Evolutionary conservation across 2,888 invertebrate species (phyloP), one percentile per base, ranked within the genome.

Genomic region (Clistopyga incitator): DNA sequence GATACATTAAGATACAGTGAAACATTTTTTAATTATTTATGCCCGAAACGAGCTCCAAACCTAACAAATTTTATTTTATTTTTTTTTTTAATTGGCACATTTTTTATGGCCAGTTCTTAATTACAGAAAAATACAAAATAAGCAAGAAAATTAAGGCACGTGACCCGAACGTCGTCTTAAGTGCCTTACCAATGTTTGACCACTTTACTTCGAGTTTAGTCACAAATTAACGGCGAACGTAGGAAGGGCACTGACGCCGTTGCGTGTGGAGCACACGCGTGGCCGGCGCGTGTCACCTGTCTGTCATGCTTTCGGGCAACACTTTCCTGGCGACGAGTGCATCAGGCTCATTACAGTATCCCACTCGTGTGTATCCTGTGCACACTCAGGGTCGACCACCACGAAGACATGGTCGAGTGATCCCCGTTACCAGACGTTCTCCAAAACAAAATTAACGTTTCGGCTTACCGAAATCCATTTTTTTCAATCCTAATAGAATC

Each of bases 211-310:
- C 20, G 11, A 87, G 87, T 88, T 89, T 90, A 86, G 86, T 85
- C 81, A 84, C 81, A 79, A 89, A 87, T 88, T 86, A 86, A 89
- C 87, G 84, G 61, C 23, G 20, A 64, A 34, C 6, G 61, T 29
- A 10, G 52, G 52, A 38, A 52, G 29, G 18, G 23, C 6, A 38
- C 4, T 56, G 6, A 13, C n/a, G 56, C 8, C 20, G 47, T 61
- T 47, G 54, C 25, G 34, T 61, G 72, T 15, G 56, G 34, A 8
- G 68, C 18, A 34, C 20, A 67, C 91, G 92, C 92, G 92, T 91
- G 92, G 88, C 90, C 71, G 89, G 88, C 92, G 91, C 92, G 93
- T 92, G 93, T 93, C 93, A 93, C 93, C 92, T 93, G 93, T 92
- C 89, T 88, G 91, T 92, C 89, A 92, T 88, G 93, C 87, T 90